Base-by-base conservation (phyloP, 2,888 invertebrate genomes). In the Mycalesis mineus region DNA sequence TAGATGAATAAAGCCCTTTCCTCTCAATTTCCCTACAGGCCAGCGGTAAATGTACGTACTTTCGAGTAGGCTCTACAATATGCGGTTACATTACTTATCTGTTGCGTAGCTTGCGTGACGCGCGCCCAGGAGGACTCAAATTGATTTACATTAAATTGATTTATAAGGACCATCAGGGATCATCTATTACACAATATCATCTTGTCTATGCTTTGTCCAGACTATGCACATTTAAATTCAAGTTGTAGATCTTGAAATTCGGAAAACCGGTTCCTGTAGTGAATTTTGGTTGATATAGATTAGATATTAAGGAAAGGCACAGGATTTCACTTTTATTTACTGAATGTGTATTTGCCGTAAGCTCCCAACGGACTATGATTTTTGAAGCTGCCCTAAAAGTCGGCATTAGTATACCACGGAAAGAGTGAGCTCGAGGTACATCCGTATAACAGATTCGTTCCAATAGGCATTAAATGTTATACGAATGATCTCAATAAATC, bases 111-210 rank as follows among this genome's bases (percentile, higher is more conserved):
- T 87, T 75, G 86, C 88, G 84, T 87, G 88, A 85, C 83, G 77
- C 74, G 61, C 68, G 69, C 69, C 68, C 72, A 73, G 75, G 73
- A 84, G 83, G 84, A 75, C 75, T 79, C 72, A 83, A 87, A 88
- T 86, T 86, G 87, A 87, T 88, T 88, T 87, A 88, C 82, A 88
- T 85, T 82, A 86, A 89, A 88, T 88, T 89, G 88, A 88, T 88
- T 88, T 88, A 87, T 84, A 80, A 79, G 78, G 78, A 81, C 74
- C 82, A 81, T 78, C 22, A 22, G 22, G 22, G 22, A 2, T 22
- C 22, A 22, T 5, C 2, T 4, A 22, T 22, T 22, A 22, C 22
- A 22, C 5, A 22, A 22, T 22, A 22, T 22, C 22, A 22, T 22
- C 22, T 5, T 4, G 2, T 4, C 22, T 22, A 22, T 4, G 2